phyloP scores from a whole-genome alignment of 2,797 vertebrate species.

The Semaprochilodus insignis region DNA sequence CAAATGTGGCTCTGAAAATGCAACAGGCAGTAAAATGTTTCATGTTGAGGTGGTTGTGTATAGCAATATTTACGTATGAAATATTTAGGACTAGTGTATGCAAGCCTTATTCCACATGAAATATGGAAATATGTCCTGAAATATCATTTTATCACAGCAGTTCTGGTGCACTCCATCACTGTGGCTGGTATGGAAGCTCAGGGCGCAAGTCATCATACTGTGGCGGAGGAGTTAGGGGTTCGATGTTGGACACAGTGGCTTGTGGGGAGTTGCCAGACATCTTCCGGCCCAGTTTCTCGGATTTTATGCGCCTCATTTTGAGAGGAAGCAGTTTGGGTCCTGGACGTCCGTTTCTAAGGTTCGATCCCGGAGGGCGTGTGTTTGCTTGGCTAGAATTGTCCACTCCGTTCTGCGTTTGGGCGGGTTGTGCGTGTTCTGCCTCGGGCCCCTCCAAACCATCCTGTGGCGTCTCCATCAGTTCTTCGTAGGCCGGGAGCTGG shows the following conservation, averaged over 20 bases:
- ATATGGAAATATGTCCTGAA: neutral
- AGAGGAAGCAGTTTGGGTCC: conserved; percentile 85
- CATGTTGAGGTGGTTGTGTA: no score
- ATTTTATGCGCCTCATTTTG: conserved; percentile 92
- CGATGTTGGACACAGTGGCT: conserved; percentile 78
- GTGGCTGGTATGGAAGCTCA: conserved; percentile 55
- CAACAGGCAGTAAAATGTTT: no score
- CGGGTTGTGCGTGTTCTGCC: neutral
- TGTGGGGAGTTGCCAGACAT: conserved; percentile 72
- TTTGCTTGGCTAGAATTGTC: neutral
- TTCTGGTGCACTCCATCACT: conserved; percentile 25
- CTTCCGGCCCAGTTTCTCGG: conserved; percentile 90
- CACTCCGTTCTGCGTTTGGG: conserved; percentile 48
- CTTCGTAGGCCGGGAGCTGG: conserved; percentile 93
- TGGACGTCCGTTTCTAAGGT: conserved; percentile 71
- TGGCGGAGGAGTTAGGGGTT: conserved; percentile 93
- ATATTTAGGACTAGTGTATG: neutral
- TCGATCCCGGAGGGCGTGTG: neutral
- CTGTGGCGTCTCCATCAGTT: conserved; percentile 73
- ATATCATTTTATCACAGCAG: neutral
- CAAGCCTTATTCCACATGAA: neutral
- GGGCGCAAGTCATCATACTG: conserved; percentile 86
- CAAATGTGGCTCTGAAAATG: neutral
- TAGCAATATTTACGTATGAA: no score
- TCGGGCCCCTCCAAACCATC: neutral